phyloP scores from a whole-genome alignment of 2,888 invertebrate species.

The Eristalis intricaria region DNA sequence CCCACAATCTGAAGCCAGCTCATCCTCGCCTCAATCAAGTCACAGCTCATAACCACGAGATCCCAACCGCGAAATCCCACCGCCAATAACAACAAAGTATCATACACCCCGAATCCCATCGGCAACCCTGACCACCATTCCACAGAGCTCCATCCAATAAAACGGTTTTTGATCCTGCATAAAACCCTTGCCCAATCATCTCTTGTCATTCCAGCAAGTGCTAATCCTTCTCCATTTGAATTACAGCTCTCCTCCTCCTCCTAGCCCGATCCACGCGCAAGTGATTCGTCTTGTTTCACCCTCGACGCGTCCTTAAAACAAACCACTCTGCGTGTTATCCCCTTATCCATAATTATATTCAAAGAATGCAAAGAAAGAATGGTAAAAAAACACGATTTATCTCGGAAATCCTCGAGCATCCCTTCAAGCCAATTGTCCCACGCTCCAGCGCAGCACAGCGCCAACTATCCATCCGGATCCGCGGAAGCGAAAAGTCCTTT shows the following conservation, averaged over 20 bases:
- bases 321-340: constrained; percentile 43
- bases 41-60: too few relatives aligned
- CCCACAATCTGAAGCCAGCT: too few relatives aligned
- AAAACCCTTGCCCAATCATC: neutral
- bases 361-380: constrained; percentile 1
- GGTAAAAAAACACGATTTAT: constrained; percentile 26
- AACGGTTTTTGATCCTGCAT: neutral
- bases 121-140: neutral
- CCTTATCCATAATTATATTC: constrained; percentile 41
- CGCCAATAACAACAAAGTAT: too few relatives aligned
- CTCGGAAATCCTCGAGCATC: constrained; percentile 48
- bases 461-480: constrained; percentile 26
- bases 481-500: constrained; percentile 27
- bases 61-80: too few relatives aligned
- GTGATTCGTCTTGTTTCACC: neutral
- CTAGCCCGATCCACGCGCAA: neutral
- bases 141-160: neutral
- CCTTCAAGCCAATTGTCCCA: constrained; percentile 58
- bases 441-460: neutral
- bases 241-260: neutral
- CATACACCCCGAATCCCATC: neutral
- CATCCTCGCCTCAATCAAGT: too few relatives aligned
- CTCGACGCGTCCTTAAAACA: neutral
- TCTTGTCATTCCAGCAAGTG: neutral
- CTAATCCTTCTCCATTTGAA: neutral